phyloP scores from a whole-genome alignment of 1,140 invertebrate genomes.

The Chelonus insularis region DNA sequence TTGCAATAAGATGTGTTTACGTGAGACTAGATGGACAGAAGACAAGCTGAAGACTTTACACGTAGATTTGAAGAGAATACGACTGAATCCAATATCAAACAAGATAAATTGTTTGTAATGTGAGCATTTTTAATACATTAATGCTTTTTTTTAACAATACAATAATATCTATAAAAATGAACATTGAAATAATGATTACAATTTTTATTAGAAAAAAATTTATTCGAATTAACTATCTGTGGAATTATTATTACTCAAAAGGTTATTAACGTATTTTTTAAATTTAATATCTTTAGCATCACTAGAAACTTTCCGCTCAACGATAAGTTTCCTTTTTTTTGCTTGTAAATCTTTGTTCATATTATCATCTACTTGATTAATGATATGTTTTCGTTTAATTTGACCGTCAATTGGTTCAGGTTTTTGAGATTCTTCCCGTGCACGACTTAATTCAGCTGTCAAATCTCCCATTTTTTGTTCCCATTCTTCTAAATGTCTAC shows the following conservation, averaged over 20 bases:
- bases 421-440: conserved; percentile 55
- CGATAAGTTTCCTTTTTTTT: conserved; percentile 56
- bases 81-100: conserved; percentile 28
- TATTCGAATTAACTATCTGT: too few relatives aligned
- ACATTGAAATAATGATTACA: too few relatives aligned
- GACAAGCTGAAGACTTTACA: conserved; percentile 64
- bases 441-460: conserved; percentile 58
- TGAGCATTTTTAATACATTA: not conserved
- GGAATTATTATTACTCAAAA: conserved; percentile 38
- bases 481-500: conserved; percentile 63
- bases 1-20: conserved; percentile 61
- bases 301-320: conserved; percentile 49
- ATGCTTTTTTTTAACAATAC: not conserved
- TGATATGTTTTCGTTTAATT: not conserved
- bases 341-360: conserved; percentile 46
- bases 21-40: conserved; percentile 67
- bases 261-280: conserved; percentile 54
- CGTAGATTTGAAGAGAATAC: conserved; percentile 58
- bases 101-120: not conserved
- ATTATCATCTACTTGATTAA: conserved; percentile 46
- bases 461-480: conserved; percentile 63
- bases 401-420: conserved; percentile 45
- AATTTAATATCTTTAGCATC: conserved; percentile 54
- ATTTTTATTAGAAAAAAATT: too few relatives aligned
- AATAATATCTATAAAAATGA: too few relatives aligned